Percentiles rank a stretch among this genome's conserved stretches.
These are phyloP conservation scores for Hoplodrina blanda DNA, from an alignment of 2,888 invertebrate genomes.

Conservation along the genomic window DNA sequence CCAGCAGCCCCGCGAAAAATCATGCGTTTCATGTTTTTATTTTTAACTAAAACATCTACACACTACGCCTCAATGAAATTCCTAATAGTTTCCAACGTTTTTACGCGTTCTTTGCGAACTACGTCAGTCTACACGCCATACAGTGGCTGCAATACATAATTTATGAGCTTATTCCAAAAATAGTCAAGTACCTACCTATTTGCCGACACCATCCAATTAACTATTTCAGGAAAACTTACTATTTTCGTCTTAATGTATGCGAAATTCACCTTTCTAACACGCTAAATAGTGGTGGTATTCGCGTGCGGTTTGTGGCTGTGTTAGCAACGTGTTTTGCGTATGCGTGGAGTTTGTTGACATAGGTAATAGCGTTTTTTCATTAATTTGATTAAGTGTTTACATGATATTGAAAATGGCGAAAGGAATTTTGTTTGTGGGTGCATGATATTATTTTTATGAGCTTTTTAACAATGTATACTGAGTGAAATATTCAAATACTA, in stretches of 20 bases:
- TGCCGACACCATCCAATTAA: constrained; percentile 46
- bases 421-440: constrained; percentile 1
- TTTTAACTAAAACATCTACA: constrained; percentile 21
- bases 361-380: constrained; percentile 41
- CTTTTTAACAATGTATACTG: neutral
- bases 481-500: neutral
- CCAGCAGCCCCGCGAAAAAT: neutral
- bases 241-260: constrained; percentile 35
- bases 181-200: constrained; percentile 32
- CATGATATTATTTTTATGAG: constrained; percentile 11
- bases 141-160: constrained; percentile 51
- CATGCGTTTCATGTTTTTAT: neutral
- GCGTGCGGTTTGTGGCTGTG: constrained; percentile 2
- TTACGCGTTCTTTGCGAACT: constrained; percentile 15
- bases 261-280: constrained; percentile 7
- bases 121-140: constrained; percentile 43
- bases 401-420: constrained; percentile 4
- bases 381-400: constrained; percentile 46
- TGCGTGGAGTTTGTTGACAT: constrained; percentile 29
- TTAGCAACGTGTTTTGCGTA: neutral
- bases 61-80: constrained; percentile 35
- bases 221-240: constrained; percentile 36
- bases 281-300: constrained; percentile 21
- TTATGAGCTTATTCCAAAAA: constrained; percentile 57
- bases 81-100: constrained; percentile 17